phyloP scores from a whole-genome alignment of 2,113 vertebrate genomes.

The Myotis yumanensis region DNA sequence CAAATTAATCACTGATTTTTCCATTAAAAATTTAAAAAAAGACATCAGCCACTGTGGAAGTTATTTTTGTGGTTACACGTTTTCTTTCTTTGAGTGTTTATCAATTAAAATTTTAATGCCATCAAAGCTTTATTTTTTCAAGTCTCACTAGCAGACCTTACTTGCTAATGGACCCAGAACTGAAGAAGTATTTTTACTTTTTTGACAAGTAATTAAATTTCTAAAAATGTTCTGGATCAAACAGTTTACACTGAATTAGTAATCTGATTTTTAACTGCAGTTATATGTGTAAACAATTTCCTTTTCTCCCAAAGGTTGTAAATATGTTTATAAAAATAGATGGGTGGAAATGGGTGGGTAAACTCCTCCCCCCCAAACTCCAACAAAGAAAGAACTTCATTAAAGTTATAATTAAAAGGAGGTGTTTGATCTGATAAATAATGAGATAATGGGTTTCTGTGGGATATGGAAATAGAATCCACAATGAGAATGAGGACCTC shows the following conservation, averaged over 20 bases:
- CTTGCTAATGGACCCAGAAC: conserved; percentile 52
- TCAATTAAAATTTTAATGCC: conserved; percentile 41
- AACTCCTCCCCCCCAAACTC: background rate
- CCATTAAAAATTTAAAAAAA: background rate
- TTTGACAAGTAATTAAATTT: conserved; percentile 82
- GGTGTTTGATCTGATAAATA: conserved; percentile 88
- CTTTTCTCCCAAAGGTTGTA: conserved; percentile 81
- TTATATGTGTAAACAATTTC: conserved; percentile 83
- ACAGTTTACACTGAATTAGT: conserved; percentile 78
- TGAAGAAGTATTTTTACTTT: conserved; percentile 73
- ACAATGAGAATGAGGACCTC: conserved; percentile 72
- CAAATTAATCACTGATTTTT: conserved; percentile 19
- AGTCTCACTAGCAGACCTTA: conserved; percentile 27
- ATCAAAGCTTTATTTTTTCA: conserved; percentile 34
- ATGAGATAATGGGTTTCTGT: conserved; percentile 87
- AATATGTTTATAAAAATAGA: conserved; percentile 80
- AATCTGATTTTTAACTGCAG: conserved; percentile 81
- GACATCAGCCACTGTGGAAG: background rate
- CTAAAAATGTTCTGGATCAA: conserved; percentile 83
- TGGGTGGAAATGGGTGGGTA: background rate
- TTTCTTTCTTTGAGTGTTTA: conserved; percentile 38
- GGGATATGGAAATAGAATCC: conserved; percentile 86
- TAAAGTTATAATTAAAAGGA: conserved; percentile 87
- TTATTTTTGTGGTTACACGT: conserved; percentile 45
- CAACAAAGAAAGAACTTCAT: conserved; percentile 71